Conservation (phyloP, 2,797 vertebrate species). For the Myiothlypis chrysogaster region DNA sequence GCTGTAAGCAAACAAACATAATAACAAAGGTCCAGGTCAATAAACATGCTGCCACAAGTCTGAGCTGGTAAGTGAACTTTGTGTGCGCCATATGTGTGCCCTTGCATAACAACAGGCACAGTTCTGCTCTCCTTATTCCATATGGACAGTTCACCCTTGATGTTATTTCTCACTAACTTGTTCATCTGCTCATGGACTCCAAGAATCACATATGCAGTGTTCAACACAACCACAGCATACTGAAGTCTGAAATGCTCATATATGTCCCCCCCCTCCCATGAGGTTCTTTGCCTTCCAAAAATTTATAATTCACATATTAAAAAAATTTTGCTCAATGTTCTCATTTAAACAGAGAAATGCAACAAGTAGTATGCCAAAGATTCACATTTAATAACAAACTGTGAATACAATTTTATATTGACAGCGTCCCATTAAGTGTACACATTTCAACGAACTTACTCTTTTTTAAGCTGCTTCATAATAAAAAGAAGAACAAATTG, state of each 20-base stretch:
- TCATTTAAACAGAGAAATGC: neutral
- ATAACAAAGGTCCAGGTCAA: neutral
- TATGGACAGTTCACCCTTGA: neutral
- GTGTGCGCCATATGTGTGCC: neutral
- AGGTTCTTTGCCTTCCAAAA: neutral
- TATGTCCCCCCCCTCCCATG: neutral
- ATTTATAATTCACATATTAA: neutral
- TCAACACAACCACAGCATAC: neutral
- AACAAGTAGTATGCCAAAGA: neutral
- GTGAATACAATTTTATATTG: neutral
- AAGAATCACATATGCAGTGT: neutral
- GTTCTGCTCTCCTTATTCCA: neutral
- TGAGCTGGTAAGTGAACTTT: neutral
- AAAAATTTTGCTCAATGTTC: neutral
- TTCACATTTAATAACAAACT: neutral
- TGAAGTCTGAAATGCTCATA: neutral
- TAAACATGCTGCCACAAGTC: neutral
- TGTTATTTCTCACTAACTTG: neutral
- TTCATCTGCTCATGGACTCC: neutral
- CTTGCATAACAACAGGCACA: neutral
- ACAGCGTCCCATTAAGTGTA: neutral
- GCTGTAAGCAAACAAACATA: neutral
- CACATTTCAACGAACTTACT: neutral
- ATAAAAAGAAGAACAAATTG: neutral
- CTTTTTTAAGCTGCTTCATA: neutral